Evolutionary conservation across 2,113 vertebrate genomes (phyloP), one percentile per base, ranked within the genome.

Genomic region (Nymphicus hollandicus): DNA sequence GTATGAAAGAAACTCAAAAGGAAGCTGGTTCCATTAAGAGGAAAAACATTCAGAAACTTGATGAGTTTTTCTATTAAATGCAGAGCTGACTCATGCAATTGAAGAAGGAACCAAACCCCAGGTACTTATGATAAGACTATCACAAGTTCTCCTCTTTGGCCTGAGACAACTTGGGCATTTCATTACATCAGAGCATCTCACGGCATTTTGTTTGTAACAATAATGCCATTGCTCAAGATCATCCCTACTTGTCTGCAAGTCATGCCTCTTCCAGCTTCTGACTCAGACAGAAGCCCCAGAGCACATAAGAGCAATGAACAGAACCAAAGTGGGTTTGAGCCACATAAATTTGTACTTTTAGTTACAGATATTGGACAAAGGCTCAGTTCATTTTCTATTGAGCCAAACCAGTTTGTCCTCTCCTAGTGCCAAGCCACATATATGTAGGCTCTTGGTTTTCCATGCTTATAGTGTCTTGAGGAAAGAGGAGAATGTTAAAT

Each of bases 301-400:
- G 49, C 27, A 41, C 52, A 64, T 33, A 93, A 81, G 28, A 86
- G 41, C 41, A 84, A 50, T 81, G 94, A 76, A 86, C 24, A 91
- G 46, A 81, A 91, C 27, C 28, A 24, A 81, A 88, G 44, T 17
- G 29, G 33, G 33, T 88, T 74, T 60, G 35, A 94, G 77, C 60
- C 56, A 68, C 55, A 49, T 9, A 74, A 72, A 77, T 63, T 58
- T 60, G 50, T 93, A 64, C 44, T 71, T 96, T 89, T 72, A 79
- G n/a, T 81, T 95, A 61, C 61, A 87, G 65, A 86, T 80, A 72
- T 94, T 86, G 46, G 89, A 49, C 43, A 65, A 90, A 88, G 39
- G 31, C 76, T 84, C 35, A 10, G 33, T 81, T 70, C 55, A n/a
- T 78, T 88, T 89, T 91, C 35, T 90, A 88, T 2, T 53, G 56